phyloP scores from a whole-genome alignment of 2,888 invertebrate genomes.

The Pheosia tremula region DNA sequence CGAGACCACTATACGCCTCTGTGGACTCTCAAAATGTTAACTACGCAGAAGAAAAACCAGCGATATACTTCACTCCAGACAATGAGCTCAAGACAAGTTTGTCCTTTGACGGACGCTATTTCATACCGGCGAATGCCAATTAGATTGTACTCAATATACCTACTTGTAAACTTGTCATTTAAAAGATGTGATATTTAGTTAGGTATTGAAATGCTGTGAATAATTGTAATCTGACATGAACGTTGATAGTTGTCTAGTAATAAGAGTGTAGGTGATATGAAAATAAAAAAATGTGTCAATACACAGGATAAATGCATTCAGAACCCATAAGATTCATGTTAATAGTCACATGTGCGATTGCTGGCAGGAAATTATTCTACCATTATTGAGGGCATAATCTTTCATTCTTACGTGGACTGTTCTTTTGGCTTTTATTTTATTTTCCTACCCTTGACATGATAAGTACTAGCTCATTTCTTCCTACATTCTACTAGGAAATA shows the following conservation, averaged over 20 bases:
- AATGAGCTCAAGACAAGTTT: slow-evolving; percentile 45
- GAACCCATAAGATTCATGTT: neutral
- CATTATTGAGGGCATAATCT: no score
- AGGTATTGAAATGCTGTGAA: slow-evolving; percentile 29
- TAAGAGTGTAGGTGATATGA: neutral
- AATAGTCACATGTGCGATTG: no score
- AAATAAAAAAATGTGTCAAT: neutral
- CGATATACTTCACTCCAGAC: slow-evolving; percentile 59
- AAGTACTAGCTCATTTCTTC: slow-evolving; percentile 12
- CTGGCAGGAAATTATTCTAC: no score
- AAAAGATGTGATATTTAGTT: slow-evolving; percentile 37
- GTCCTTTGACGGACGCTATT: slow-evolving; percentile 57
- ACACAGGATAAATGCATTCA: neutral
- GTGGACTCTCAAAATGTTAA: slow-evolving; percentile 22
- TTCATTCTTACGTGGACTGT: neutral
- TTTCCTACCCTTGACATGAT: slow-evolving; percentile 6
- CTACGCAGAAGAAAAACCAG: slow-evolving; percentile 28
- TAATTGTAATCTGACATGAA: slow-evolving; percentile 14
- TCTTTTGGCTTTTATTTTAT: slow-evolving; percentile 9
- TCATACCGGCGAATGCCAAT: slow-evolving; percentile 50
- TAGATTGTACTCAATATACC: slow-evolving; percentile 10
- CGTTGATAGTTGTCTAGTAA: neutral
- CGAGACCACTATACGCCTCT: slow-evolving; percentile 29
- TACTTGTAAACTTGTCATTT: slow-evolving; percentile 1
- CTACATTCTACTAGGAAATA: neutral